Conservation (phyloP, 2,888 invertebrate genomes). For the Tipula vernalis region DNA sequence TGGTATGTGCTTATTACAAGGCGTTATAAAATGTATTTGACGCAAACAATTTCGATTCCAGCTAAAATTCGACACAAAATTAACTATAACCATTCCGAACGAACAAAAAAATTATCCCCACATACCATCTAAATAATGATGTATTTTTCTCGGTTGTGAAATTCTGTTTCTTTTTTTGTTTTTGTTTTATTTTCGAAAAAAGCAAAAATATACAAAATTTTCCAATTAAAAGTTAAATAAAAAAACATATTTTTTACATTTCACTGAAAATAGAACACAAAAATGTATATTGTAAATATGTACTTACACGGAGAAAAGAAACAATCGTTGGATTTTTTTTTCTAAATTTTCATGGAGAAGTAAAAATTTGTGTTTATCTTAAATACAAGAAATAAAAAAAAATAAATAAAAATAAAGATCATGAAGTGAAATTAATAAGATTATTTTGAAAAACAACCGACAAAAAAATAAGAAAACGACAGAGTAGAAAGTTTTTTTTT, state of each 20-base stretch:
- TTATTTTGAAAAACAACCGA: background rate
- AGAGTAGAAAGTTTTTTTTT: background rate
- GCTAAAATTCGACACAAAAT: no score
- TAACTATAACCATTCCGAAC: background rate
- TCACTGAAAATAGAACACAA: background rate
- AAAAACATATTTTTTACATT: background rate
- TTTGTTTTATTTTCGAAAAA: background rate
- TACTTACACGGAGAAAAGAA: background rate
- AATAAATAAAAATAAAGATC: background rate
- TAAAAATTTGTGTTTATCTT: background rate
- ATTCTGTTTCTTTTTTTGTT: background rate
- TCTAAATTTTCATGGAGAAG: background rate
- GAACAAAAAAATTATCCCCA: background rate
- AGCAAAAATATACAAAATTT: background rate
- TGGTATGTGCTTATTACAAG: background rate
- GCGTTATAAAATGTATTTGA: no score
- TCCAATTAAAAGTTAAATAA: background rate
- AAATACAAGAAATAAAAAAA: background rate
- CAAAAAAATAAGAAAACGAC: background rate
- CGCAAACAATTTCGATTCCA: no score
- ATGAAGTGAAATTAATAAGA: background rate
- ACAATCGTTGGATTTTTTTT: background rate
- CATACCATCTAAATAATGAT: background rate
- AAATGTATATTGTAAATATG: background rate
- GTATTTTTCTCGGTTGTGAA: background rate